Percentiles rank a stretch among this genome's conserved stretches.
These are phyloP conservation scores for Pelvicachromis taeniatus DNA, from an alignment of 2,113 vertebrate genomes.

Conservation along the genomic window DNA sequence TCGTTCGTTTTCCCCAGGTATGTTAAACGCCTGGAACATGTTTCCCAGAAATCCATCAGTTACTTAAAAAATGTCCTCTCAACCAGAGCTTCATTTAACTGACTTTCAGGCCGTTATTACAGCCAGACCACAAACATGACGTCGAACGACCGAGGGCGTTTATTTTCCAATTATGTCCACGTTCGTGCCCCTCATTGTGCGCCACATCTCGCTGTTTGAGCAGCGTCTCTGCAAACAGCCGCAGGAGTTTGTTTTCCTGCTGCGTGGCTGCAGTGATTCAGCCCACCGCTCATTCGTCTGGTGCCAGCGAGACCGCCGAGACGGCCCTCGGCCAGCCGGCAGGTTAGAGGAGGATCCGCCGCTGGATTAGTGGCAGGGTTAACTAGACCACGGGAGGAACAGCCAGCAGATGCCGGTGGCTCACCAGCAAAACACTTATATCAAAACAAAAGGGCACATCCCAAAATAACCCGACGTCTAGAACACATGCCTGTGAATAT, in stretches of 20 bases:
- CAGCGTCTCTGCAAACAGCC: background rate
- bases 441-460: background rate
- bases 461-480: background rate
- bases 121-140: background rate
- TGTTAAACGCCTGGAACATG: background rate
- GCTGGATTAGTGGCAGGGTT: background rate
- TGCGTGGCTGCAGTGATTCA: background rate
- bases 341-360: background rate
- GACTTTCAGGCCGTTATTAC: background rate
- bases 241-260: background rate
- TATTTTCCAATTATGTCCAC: background rate
- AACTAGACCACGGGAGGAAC: background rate
- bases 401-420: background rate
- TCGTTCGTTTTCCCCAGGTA: background rate
- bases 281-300: background rate
- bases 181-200: background rate
- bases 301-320: background rate
- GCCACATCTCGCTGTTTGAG: background rate
- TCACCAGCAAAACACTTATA: background rate
- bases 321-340: background rate
- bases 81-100: background rate
- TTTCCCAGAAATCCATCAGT: background rate
- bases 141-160: background rate
- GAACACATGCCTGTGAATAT: background rate
- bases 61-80: background rate